A percentile compares a stretch with the other conserved stretches of the same genome.
Conservation (phyloP, 2,888 invertebrate genomes). For the Eutolmus rufibarbis region DNA sequence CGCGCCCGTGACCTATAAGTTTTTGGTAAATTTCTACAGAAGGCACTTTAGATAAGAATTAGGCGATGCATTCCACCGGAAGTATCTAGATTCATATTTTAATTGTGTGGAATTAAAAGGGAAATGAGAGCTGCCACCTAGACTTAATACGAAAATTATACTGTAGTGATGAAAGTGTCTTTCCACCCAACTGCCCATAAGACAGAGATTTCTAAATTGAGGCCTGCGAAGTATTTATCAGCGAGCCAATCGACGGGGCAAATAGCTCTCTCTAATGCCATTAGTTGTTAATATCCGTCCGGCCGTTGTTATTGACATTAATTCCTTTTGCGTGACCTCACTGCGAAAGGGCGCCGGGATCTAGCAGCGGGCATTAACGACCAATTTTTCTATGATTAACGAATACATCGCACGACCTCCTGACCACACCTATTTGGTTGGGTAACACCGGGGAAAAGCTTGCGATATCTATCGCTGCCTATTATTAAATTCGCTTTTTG, state of each 20-base stretch:
- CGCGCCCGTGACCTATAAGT: background rate
- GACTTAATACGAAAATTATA: background rate
- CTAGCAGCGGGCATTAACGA: background rate
- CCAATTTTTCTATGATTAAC: background rate
- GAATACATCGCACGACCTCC: background rate
- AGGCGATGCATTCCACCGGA: background rate
- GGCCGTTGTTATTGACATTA: background rate
- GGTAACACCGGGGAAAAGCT: background rate
- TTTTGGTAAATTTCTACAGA: background rate
- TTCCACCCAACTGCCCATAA: background rate
- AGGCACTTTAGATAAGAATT: background rate
- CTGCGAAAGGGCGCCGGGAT: background rate
- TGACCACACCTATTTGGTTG: background rate
- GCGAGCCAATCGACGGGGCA: background rate
- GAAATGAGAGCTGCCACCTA: background rate
- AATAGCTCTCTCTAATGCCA: background rate
- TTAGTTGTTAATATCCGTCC: background rate
- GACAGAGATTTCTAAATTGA: background rate
- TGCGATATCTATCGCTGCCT: background rate
- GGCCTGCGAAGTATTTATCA: background rate
- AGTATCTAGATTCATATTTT: background rate
- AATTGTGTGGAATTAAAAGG: background rate
- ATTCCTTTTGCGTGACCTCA: background rate
- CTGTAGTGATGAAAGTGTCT: background rate
- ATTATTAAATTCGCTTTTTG: background rate